Conservation (phyloP, 2,797 vertebrate species). For the Onychomys arenicola region DNA sequence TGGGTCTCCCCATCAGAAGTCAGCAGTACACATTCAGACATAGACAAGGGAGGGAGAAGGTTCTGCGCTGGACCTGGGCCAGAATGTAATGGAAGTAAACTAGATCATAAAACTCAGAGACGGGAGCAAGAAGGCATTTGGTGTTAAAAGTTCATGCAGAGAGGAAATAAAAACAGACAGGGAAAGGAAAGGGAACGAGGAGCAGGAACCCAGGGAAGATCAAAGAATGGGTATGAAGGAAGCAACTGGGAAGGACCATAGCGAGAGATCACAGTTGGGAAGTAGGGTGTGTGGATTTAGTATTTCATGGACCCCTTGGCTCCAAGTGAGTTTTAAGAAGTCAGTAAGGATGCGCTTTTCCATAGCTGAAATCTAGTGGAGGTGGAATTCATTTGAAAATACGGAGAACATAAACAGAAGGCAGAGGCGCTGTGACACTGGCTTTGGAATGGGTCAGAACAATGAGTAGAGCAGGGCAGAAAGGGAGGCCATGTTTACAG, state of each 20-base stretch:
- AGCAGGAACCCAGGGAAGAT: background rate
- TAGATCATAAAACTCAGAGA: background rate
- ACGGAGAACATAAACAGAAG: background rate
- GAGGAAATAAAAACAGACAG: background rate
- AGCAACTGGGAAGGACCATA: background rate
- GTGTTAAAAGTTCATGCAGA: background rate
- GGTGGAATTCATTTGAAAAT: background rate
- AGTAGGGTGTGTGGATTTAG: background rate
- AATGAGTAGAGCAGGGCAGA: background rate
- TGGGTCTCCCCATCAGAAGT: background rate
- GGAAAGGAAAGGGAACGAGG: background rate
- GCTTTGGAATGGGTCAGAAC: background rate
- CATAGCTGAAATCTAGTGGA: background rate
- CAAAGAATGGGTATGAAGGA: background rate
- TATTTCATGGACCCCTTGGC: background rate
- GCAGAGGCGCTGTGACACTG: background rate
- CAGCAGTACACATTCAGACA: background rate
- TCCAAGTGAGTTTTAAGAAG: background rate
- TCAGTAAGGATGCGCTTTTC: background rate
- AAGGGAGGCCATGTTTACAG: background rate
- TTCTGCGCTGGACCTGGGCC: background rate
- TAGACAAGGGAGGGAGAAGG: background rate
- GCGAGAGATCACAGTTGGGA: background rate
- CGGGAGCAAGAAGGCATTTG: background rate
- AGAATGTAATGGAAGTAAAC: background rate